phyloP scores from a whole-genome alignment of 2,113 vertebrate genomes.

The Erythrolamprus reginae region DNA sequence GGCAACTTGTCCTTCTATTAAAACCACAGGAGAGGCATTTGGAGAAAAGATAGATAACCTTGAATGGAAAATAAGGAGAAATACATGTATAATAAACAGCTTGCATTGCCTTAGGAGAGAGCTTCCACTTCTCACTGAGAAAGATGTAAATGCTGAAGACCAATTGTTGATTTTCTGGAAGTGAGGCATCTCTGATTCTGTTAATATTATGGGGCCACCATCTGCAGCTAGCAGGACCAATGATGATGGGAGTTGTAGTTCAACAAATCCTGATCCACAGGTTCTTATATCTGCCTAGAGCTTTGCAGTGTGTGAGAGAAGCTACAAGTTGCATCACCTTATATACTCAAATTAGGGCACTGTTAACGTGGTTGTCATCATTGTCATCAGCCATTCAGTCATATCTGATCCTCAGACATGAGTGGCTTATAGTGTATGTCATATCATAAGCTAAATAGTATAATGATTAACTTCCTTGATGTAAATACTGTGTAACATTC shows the following conservation, averaged over 20 bases:
- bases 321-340: not conserved
- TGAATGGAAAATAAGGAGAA: not conserved
- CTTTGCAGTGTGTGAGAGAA: not conserved
- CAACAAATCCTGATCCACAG: not conserved
- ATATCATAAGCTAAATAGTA: not conserved
- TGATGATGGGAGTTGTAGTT: not conserved
- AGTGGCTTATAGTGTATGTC: not conserved
- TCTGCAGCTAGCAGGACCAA: not conserved
- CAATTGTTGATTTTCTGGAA: not conserved
- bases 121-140: not conserved
- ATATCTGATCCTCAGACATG: no score
- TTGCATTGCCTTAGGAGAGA: not conserved
- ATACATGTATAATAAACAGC: not conserved
- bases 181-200: not conserved
- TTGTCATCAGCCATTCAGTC: not conserved
- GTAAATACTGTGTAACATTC: not conserved
- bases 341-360: not conserved
- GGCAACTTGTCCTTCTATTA: not conserved
- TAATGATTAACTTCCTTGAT: not conserved
- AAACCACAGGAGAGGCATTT: fast-evolving
- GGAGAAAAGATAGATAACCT: not conserved
- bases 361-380: not conserved
- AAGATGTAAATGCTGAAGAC: not conserved
- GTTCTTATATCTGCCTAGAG: not conserved
- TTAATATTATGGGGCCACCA: not conserved